Evolutionary conservation across 92 coral and sea anemone species (phyloP), one percentile per base, ranked within the genome.

Genomic region (Zoanthus gigantus): DNA sequence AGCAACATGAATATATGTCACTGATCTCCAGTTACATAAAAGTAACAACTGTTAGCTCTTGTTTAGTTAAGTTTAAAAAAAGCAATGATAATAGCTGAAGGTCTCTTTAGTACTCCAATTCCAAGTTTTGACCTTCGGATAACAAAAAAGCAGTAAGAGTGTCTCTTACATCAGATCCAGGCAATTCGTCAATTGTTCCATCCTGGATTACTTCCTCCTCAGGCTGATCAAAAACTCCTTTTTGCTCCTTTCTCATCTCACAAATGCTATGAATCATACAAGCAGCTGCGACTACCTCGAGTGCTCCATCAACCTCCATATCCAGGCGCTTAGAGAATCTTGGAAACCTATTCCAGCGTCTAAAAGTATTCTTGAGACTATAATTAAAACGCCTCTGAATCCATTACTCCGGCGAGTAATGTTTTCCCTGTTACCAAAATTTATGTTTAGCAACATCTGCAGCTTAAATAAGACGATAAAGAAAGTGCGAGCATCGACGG

Each of bases 361-460:
- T 88, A 52, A 90, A 90, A 13, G 92, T 89, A 76, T 89, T 87
- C 18, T 60, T 28, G 86, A 81, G 72, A 32, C 86, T 72, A 75
- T 72, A 90, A 61, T 90, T 86, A 85, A 90, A 85, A 52, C 79
- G 78, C 42, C 80, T 47, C 30, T 90, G 86, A 53, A 29, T 60
- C 66, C 66, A 23, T 23, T 23, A 23, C 23, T 23, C 23, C 23
- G 23, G 23, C 23, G 23, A 23, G 23, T 23, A 23, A 23, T 23
- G 23, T 23, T 23, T 23, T 23, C 23, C 23, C 23, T 23, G 23
- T 23, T 23, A 23, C 23, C 23, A 23, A 23, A 23, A 23, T 23
- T 23, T 23, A 23, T 23, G 23, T 23, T 23, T 23, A 23, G 23
- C 23, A 23, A 23, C 23, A 23, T 23, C 23, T 23, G 23, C 23